Base-by-base conservation (phyloP, 2,113 vertebrate genomes). In the Paramormyrops kingsleyae region DNA sequence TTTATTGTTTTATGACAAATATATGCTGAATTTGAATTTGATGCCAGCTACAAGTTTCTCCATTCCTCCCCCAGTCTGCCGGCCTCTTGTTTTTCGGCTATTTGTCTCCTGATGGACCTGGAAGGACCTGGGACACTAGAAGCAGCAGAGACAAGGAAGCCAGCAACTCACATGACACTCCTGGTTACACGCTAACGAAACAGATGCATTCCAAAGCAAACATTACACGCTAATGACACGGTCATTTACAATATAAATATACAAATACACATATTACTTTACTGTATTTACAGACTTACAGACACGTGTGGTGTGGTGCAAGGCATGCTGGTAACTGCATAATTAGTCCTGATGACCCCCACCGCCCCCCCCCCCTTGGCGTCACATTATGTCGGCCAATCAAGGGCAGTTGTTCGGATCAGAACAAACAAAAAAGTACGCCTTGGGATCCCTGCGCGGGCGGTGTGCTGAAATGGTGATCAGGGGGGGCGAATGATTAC, bases 21-120 rank as follows among this genome's bases (percentile, higher is more conserved):
- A 9, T 8, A 62, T n/a, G 24, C 56, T 62, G 7, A 59, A 59
- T 59, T 24, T 24, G 56, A 59, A n/a, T 59, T 59, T 24, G 7
- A 59, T 59, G 21, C 21, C 6, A 59, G 21, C 24, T n/a, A n/a
- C 6, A 24, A 8, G 21, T 9, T 2, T 9, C 56, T 93, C 93
- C 93, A 92, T 94, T 93, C 94, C 92, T 92, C 92, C 93, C 93
- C 53, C 94, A 95, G 95, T 96, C 95, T 95, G 94, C 94, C 94
- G 93, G 92, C 89, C 90, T 6, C 62, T 24, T n/a, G 21, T 46
- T 84, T 84, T 4, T 49, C 2, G 8, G 83, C 9, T 24, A 2
- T n/a, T 12, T 47, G 21, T 84, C 46, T 27, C 19, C 42, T 39
- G 66, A 70, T 31, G 66, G n/a, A 27, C 66, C 66, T 31, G 31